Percentiles rank a stretch among this genome's conserved stretches.
Conservation (phyloP, 2,888 invertebrate genomes). For the Chouioia cunea region DNA sequence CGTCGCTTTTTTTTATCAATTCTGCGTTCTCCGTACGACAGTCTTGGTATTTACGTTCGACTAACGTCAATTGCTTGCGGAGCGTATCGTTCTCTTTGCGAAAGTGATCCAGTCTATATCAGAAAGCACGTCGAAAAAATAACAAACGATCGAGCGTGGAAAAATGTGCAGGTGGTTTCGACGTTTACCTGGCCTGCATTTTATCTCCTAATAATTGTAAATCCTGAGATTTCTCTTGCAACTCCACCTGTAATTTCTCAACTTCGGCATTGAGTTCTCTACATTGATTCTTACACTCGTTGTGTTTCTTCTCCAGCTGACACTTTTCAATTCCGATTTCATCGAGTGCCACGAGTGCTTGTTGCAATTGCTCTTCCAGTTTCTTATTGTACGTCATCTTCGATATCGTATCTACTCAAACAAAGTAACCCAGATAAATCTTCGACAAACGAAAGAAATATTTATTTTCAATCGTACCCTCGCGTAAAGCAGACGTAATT, state of each 20-base stretch:
- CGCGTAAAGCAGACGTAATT: constrained; percentile 22
- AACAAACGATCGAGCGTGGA: too few species aligned
- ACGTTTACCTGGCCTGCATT: constrained; percentile 33
- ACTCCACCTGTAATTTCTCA: neutral
- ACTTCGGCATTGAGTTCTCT: constrained; percentile 8
- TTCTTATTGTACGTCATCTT: constrained; percentile 13
- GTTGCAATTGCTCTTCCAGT: constrained; percentile 21
- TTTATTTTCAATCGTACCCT: constrained; percentile 10
- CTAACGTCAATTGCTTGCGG: neutral
- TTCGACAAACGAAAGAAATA: neutral
- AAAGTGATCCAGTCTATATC: constrained; percentile 13
- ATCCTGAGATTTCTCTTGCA: constrained; percentile 15
- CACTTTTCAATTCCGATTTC: constrained; percentile 20
- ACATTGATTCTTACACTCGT: constrained; percentile 1
- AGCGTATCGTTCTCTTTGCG: constrained; percentile 14
- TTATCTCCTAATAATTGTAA: neutral
- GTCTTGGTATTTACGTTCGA: constrained; percentile 13
- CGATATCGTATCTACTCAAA: constrained; percentile 6
- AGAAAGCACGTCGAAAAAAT: neutral
- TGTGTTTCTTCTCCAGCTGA: constrained; percentile 17
- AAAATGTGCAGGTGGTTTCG: too few species aligned
- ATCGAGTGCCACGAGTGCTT: neutral
- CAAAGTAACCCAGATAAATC: neutral
- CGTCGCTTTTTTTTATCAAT: constrained; percentile 21
- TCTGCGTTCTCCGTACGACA: constrained; percentile 6